Base-by-base conservation (phyloP, 2,888 invertebrate genomes). In the Anoncus sp. region DNA sequence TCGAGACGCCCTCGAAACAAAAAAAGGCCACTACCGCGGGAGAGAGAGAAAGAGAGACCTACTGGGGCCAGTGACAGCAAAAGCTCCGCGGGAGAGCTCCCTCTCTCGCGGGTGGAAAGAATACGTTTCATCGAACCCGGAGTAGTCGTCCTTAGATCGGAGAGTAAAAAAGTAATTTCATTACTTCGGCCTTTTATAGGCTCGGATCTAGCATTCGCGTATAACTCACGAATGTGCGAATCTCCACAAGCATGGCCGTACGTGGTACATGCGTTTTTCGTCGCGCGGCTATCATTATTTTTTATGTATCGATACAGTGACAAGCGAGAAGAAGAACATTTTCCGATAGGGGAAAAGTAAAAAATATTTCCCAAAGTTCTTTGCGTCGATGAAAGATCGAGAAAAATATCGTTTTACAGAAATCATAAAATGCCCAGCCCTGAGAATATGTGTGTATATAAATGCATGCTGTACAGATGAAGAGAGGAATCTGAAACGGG, bases 111-210 rank as follows among this genome's bases (percentile, higher is more conserved):
- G 60, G 76, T 80, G 62, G 83, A 71, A 88, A 88, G 88, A 88
- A 87, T 88, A 82, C 82, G 86, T 88, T 88, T 87, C 88, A 88
- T 90, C 88, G 90, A 90, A 90, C 90, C 87, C 88, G 81, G 87
- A 92, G 92, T 91, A 92, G 92, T 92, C 91, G 92, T 92, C 92
- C 92, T 93, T 93, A 92, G 91, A 91, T 92, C 90, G 91, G 90
- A 90, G 49, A 71, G 91, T 91, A 92, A 92, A 92, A 92, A 92
- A 40, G 22, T 92, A 89, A 91, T 91, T 91, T 91, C 92, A 91
- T 92, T 92, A 92, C 92, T 87, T 91, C 81, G 82, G 80, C 77
- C 75, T 66, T 63, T 80, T 73, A 80, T 86, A 84, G 83, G 85
- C 78, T 81, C 85, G 85, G 85, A 84, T 83, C 84, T 85, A 85